Evolutionary conservation across 2,888 invertebrate species (phyloP).

Genomic region (Schrankia costaestrigalis): DNA sequence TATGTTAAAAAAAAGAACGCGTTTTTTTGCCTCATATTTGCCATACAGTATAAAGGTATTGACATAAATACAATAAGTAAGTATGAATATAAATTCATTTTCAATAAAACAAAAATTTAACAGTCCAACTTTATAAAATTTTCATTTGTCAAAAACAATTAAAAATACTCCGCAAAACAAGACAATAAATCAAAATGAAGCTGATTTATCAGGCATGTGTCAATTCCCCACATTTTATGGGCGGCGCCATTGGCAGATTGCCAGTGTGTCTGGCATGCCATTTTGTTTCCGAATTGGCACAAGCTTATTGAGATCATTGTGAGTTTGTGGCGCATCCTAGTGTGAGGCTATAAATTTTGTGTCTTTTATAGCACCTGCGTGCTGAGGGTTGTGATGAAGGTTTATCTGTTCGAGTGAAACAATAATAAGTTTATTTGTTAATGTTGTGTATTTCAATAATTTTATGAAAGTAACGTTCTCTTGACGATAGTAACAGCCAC

Average conservation of each 20-base stretch:
- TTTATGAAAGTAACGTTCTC: no score
- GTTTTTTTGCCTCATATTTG: neutral
- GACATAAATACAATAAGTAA: neutral
- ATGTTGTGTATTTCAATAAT: no score
- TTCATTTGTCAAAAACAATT: conserved; percentile 20
- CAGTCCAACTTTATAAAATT: neutral
- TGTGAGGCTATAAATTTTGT: neutral
- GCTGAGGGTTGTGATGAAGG: no score
- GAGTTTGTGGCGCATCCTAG: neutral
- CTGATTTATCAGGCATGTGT: conserved; percentile 36
- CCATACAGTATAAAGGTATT: neutral
- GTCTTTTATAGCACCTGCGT: no score
- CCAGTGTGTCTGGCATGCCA: conserved; percentile 32
- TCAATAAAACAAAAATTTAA: no score
- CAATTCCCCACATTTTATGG: conserved; percentile 35
- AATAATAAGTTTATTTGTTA: no score
- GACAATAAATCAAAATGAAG: conserved; percentile 29
- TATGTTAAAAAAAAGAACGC: no score
- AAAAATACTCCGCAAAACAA: conserved; percentile 19
- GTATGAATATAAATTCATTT: no score
- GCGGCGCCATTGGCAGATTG: conserved; percentile 34
- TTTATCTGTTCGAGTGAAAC: no score
- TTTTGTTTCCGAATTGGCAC: conserved; percentile 50
- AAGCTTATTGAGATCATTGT: conserved; percentile 50
- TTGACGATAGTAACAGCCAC: no score